Evolutionary conservation across 1,140 invertebrate genomes (phyloP).

Genomic region (Formica exsecta): DNA sequence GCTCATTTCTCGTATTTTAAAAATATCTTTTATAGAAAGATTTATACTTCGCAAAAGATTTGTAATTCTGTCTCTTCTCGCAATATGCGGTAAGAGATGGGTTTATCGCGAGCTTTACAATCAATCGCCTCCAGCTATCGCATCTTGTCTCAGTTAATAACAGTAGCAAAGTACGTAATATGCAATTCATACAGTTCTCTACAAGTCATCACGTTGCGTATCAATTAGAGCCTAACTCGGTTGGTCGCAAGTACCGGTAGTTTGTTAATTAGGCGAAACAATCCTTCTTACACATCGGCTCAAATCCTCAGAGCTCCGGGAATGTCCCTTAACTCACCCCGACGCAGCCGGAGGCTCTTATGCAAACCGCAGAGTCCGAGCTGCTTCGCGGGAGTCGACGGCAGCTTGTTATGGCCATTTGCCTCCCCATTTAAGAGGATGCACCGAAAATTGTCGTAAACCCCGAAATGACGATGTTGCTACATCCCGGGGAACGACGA

Average conservation of each 20-base stretch:
- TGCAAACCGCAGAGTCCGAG: slow-evolving; percentile 73
- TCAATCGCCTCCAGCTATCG: neutral
- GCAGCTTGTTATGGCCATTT: slow-evolving; percentile 74
- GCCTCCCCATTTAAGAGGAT: slow-evolving; percentile 62
- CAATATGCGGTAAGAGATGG: neutral
- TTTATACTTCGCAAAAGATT: neutral
- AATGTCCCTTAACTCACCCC: slow-evolving; percentile 68
- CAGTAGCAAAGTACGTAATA: neutral
- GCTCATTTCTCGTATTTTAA: neutral
- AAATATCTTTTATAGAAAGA: slow-evolving; percentile 7
- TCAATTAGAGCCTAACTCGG: slow-evolving; percentile 42
- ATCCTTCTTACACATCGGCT: slow-evolving; percentile 68
- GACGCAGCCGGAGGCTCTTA: slow-evolving; percentile 68
- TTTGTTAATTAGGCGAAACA: slow-evolving; percentile 71
- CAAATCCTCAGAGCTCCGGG: slow-evolving; percentile 63
- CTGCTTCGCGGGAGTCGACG: slow-evolving; percentile 37
- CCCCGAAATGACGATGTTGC: slow-evolving; percentile 66
- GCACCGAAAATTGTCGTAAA: slow-evolving; percentile 73
- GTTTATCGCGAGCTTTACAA: slow-evolving; percentile 29
- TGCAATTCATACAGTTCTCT: slow-evolving; percentile 21
- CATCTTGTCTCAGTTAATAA: neutral
- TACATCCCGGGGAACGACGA: slow-evolving; percentile 58
- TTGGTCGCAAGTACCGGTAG: slow-evolving; percentile 38
- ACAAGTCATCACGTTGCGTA: neutral
- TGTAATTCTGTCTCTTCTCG: neutral